Evolutionary conservation across 2,888 invertebrate species (phyloP), one percentile per base, ranked within the genome.

Genomic region (Xylocampa areola): DNA sequence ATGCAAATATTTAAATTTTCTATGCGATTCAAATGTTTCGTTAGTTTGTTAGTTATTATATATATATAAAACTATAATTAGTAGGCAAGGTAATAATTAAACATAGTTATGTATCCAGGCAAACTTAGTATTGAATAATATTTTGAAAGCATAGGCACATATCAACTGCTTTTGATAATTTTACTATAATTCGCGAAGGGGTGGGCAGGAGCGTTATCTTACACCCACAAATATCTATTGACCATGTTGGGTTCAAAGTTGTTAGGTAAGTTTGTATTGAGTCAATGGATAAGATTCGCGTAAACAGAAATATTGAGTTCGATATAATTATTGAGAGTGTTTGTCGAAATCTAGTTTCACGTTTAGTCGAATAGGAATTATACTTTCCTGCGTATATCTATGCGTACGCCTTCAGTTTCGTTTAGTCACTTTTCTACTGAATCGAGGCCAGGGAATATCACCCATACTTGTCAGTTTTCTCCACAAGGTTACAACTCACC

Each of bases 1-100:
- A 68, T 75, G 64, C 13, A 59, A 41, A 65, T 73, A 50, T 65
- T 53, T 64, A 5, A 58, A 57, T 60, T 58, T 45, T 39, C 4
- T 27, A 53, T 44, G 30, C 23, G 50, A 60, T 53, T n/a, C 52
- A 60, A 57, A 49, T 17, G 21, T 30, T 44, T 14, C 36, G 25
- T 10, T 8, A 30, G 36, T 8, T 32, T 58, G 40, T 19, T 37
- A 32, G 25, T 30, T 45, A 29, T 13, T 35, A 29, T n/a, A n/a
- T n/a, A n/a, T n/a, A n/a, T n/a, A n/a, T n/a, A n/a, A n/a, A n/a
- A n/a, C n/a, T n/a, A n/a, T n/a, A n/a, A n/a, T n/a, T n/a, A n/a
- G n/a, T n/a, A n/a, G n/a, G n/a, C n/a, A n/a, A n/a, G n/a, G n/a
- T 29, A 16, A 57, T 25, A 14, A 13, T 11, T 54, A 41, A 30